Evolutionary conservation across 2,888 invertebrate species (phyloP), one percentile per base, ranked within the genome.

Genomic region (Drosophila kambysellisi): DNA sequence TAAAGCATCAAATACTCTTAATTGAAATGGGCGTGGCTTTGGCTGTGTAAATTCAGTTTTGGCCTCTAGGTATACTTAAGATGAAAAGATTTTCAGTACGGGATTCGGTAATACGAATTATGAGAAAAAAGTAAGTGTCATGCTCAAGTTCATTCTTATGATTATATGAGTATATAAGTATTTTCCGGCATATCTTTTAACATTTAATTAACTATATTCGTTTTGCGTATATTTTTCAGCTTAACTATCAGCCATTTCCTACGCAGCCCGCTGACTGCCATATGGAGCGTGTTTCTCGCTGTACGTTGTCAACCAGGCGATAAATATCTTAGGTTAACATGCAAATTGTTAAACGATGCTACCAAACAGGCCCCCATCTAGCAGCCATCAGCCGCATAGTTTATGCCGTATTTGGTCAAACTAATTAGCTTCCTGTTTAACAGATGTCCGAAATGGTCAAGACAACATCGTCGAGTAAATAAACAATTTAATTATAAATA

Each of bases 401-500:
- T 89, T 78, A 76, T 68, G 66, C 87, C 90, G 59, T 74, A 87
- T 76, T 79, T 41, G 79, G 88, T 43, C 74, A 87, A 89, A 81
- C 87, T 90, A 87, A 87, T 87, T 87, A 89, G 89, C 89, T 89
- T 86, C 90, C 87, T 83, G 81, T 78, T 87, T 67, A 57, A 51
- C 58, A 52, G 61, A 71, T 43, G 25, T 65, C 79, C 61, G 74
- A 87, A 83, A 79, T 77, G 79, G 90, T 58, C 62, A 90, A 79
- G 63, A 83, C 90, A 62, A 74, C 84, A 75, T 79, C 62, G 41
- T 30, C 66, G 52, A 50, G 70, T 72, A 76, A 76, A 87, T 76
- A 78, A 76, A 90, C 90, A 87, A 86, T 87, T 90, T 86, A 87
- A 87, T 87, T 87, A 83, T 81, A 87, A 87, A 81, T 90, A 90